Evolutionary conservation across 2,888 invertebrate genomes (phyloP).

Genomic region (Carabus problematicus): DNA sequence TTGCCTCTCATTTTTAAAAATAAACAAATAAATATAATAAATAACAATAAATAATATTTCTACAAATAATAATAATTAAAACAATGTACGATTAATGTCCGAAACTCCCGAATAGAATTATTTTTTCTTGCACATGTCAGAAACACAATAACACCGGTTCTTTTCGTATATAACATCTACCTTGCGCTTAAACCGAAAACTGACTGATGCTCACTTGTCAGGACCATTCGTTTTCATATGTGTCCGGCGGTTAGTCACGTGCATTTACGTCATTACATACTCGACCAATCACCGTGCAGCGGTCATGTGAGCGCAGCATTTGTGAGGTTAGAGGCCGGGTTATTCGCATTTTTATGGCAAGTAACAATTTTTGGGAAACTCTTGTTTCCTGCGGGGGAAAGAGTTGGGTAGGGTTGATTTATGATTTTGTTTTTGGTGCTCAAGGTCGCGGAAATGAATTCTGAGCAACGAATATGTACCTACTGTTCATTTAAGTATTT

Average conservation of each 20-base stretch:
- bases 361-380: too few relatives aligned
- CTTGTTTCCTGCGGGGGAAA: too few relatives aligned
- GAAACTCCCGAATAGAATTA: neutral
- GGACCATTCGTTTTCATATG: slow-evolving; percentile 1
- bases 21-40: slow-evolving; percentile 35
- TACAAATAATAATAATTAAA: slow-evolving; percentile 21
- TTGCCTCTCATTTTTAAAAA: slow-evolving; percentile 23
- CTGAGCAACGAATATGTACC: neutral
- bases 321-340: slow-evolving; percentile 13
- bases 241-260: neutral
- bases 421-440: slow-evolving; percentile 4
- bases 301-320: neutral
- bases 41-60: slow-evolving; percentile 29
- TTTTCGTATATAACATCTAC: slow-evolving; percentile 10
- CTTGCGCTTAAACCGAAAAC: slow-evolving; percentile 14
- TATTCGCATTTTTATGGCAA: neutral
- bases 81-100: neutral
- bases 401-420: slow-evolving; percentile 24
- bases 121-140: slow-evolving; percentile 39
- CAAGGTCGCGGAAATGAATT: slow-evolving; percentile 14
- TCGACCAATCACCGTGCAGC: neutral
- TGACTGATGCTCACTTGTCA: slow-evolving; percentile 10
- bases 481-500: neutral
- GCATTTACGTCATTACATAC: neutral
- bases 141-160: slow-evolving; percentile 12